Conservation (phyloP, 2,113 vertebrate genomes). For the Poeciliopsis occidentalis region DNA sequence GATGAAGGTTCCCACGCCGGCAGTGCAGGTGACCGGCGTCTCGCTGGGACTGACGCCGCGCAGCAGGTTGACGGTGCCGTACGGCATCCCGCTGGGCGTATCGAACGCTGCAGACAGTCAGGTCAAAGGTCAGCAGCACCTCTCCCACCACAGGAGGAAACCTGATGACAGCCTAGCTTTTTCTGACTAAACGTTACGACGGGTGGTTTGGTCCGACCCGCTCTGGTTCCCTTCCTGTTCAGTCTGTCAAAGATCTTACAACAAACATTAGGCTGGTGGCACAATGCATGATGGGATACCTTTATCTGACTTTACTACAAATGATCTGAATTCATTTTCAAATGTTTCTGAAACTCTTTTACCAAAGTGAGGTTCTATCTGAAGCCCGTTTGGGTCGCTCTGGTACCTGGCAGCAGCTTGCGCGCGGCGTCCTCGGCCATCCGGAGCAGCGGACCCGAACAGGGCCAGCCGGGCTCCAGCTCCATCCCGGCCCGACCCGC, state of each 20-base stretch:
- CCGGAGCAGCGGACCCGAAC: constrained; percentile 92
- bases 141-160: too few relatives aligned
- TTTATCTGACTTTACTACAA: too few relatives aligned
- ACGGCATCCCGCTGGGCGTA: constrained; percentile 95
- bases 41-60: constrained; percentile 90
- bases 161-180: too few relatives aligned
- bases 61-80: constrained; percentile 95
- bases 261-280: too few relatives aligned
- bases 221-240: too few relatives aligned
- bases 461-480: constrained; percentile 92
- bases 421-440: constrained; percentile 95
- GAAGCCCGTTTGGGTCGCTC: neutral
- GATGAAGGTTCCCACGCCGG: constrained; percentile 96
- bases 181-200: too few relatives aligned
- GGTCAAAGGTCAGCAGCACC: neutral
- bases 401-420: constrained; percentile 91
- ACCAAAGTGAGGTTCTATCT: too few relatives aligned
- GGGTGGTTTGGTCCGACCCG: too few relatives aligned
- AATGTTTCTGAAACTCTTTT: too few relatives aligned
- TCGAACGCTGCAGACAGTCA: constrained; percentile 86
- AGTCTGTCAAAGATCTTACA: too few relatives aligned
- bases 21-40: constrained; percentile 95
- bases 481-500: constrained; percentile 87
- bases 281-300: too few relatives aligned
- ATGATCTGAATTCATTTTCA: too few relatives aligned